A percentile compares a stretch with the other conserved stretches of the same genome.
Conservation (phyloP, 1,140 invertebrate species). For the Battus philenor region DNA sequence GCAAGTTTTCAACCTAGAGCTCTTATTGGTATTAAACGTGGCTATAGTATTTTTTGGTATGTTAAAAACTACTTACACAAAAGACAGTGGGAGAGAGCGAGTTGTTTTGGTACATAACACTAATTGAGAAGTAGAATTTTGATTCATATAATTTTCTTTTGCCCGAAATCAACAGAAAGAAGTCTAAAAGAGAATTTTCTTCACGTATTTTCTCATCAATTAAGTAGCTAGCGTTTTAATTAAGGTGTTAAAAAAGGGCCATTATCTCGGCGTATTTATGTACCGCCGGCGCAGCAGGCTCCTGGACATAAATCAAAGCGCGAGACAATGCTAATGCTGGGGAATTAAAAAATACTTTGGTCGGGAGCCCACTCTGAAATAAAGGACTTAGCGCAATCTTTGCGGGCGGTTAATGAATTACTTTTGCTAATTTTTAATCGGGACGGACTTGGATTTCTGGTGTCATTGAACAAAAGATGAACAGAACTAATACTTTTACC, state of each 20-base stretch:
- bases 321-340: slow-evolving; percentile 63
- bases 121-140: no score
- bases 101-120: no score
- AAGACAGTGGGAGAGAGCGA: no score
- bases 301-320: slow-evolving; percentile 53
- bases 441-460: slow-evolving; percentile 26
- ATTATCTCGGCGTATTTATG: slow-evolving; percentile 59
- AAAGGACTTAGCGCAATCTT: slow-evolving; percentile 67
- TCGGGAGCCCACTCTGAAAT: slow-evolving; percentile 52
- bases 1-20: no score
- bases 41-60: no score
- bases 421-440: slow-evolving; percentile 63
- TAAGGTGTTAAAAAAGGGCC: slow-evolving; percentile 59
- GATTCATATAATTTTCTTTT: no score
- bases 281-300: slow-evolving; percentile 27
- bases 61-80: no score
- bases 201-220: slow-evolving; percentile 41
- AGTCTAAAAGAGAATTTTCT: background rate
- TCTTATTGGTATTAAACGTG: no score
- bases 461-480: no score
- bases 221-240: slow-evolving; percentile 54
- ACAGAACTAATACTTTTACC: no score
- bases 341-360: slow-evolving; percentile 72
- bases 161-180: no score
- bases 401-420: slow-evolving; percentile 67